Evolutionary conservation across 2,888 invertebrate species (phyloP).

Genomic region (Emmelina monodactyla): DNA sequence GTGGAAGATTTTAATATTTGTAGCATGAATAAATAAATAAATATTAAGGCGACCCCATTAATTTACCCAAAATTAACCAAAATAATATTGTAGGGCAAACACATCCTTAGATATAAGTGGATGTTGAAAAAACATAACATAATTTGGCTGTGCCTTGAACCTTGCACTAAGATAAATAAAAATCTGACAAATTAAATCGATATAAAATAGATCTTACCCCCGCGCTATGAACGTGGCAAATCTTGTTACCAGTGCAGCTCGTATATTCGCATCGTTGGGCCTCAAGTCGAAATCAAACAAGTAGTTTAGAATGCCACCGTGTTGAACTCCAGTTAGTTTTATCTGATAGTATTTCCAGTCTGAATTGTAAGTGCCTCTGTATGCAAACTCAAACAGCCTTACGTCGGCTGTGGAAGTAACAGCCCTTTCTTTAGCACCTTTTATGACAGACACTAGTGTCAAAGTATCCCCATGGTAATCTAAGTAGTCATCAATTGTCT

Average conservation of each 20-base stretch:
- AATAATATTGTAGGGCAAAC: too few relatives aligned
- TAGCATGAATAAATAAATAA: too few relatives aligned
- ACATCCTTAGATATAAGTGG: too few relatives aligned
- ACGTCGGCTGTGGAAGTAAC: slow-evolving; percentile 29
- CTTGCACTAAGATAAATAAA: too few relatives aligned
- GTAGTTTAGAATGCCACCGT: slow-evolving; percentile 42
- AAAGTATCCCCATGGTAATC: slow-evolving; percentile 45
- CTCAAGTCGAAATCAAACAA: slow-evolving; percentile 36
- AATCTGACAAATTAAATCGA: too few relatives aligned
- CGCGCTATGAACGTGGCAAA: slow-evolving; percentile 31
- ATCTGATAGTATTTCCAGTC: slow-evolving; percentile 37
- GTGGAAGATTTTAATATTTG: too few relatives aligned
- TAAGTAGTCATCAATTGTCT: slow-evolving; percentile 38
- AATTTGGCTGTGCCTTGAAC: too few relatives aligned
- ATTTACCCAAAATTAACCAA: too few relatives aligned
- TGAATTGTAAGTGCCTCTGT: slow-evolving; percentile 31
- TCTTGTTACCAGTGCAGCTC: slow-evolving; percentile 25
- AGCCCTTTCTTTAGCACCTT: slow-evolving; percentile 35
- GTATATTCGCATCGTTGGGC: slow-evolving; percentile 22
- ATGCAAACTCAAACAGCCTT: slow-evolving; percentile 38
- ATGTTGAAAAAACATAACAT: too few relatives aligned
- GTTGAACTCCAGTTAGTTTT: slow-evolving; percentile 35
- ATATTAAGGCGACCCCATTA: too few relatives aligned
- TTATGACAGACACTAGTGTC: slow-evolving; percentile 33
- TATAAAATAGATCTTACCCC: slow-evolving; percentile 37